Percentiles rank a stretch among this genome's conserved stretches.
Evolutionary conservation across 2,113 vertebrate genomes (phyloP).

Genomic region (Mus spicilegus): DNA sequence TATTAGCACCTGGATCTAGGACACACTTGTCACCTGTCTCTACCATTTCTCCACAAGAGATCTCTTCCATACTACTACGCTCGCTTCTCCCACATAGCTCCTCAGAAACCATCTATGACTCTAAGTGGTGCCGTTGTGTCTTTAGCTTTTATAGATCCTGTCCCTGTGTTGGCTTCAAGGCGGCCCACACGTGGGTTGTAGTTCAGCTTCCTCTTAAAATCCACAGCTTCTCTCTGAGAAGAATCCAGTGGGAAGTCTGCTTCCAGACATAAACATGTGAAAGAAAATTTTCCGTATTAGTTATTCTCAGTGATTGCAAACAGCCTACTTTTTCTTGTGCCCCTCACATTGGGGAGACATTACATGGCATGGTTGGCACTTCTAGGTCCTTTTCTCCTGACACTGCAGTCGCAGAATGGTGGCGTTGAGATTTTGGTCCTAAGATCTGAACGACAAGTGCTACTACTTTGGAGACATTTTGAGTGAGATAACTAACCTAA

Average conservation of each 20-base stretch:
- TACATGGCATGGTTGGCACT: background rate
- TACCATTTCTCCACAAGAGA: slow-evolving; percentile 16
- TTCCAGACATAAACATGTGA: background rate
- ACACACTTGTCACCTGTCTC: slow-evolving; percentile 33
- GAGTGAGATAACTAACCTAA: slow-evolving; percentile 1
- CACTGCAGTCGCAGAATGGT: background rate
- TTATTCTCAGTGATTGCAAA: background rate
- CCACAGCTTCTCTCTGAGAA: slow-evolving; percentile 26
- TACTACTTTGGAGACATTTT: background rate
- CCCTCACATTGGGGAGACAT: background rate
- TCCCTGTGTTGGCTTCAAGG: background rate
- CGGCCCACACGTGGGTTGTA: background rate
- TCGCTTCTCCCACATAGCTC: background rate
- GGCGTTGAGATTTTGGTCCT: background rate
- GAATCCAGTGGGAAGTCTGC: background rate
- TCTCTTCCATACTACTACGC: background rate
- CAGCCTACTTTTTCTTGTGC: background rate
- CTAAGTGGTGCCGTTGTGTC: slow-evolving; percentile 21
- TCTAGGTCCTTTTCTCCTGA: background rate
- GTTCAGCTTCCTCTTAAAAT: slow-evolving; percentile 53
- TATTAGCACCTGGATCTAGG: slow-evolving; percentile 46
- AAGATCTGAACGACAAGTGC: background rate
- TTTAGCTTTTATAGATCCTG: slow-evolving; percentile 25
- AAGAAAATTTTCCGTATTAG: background rate
- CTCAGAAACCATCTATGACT: background rate